Base-by-base conservation (phyloP, 2,888 invertebrate species). In the Perithous albicinctus region DNA sequence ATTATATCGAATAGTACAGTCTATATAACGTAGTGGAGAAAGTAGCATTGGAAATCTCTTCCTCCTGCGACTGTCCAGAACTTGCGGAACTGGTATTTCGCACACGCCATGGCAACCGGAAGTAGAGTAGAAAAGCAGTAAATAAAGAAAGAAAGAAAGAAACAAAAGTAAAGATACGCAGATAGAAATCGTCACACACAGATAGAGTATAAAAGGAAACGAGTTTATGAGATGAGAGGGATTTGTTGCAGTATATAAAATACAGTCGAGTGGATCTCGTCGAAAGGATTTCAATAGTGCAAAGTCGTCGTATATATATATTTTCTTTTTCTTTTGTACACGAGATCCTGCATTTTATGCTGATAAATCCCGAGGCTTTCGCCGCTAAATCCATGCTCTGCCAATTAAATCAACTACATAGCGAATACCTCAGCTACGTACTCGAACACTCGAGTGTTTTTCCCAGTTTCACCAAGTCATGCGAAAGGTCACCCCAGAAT, bases 321-420 rank as follows among this genome's bases (percentile, higher is more conserved):
- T 43, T 5, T 61, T 61, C 20, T 32, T 29, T 15, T 29, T 15
- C 5, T 56, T 15, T 15, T 38, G n/a, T 48, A 63, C 18, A 43
- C n/a, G 41, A 23, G 63, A 38, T 63, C 15, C 23, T n/a, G 23
- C 38, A 41, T 23, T 38, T 63, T 63, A 23, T 23, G 32, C 15
- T 51, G 51, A 64, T 29, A 70, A 66, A 51, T 38, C 26, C 35
- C 75, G 48, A 64, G 64, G 46, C 73, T 69, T 69, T 81, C 59
- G 67, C 81, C 61, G 46, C 66, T 43, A 63, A 15, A 70, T 78
- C 74, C 78, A 82, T 82, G 82, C 82, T 72, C 18, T 70, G 38
- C 70, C 69, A 74, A 78, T 82, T 78, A 59, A 70, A 75, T 70
- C 48, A 66, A 64, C 51, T 75, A 61, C 75, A 43, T 75, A 32